Percentiles rank a stretch among this genome's conserved stretches.
Conservation (phyloP, 2,888 invertebrate genomes). For the Ectobius pallidus region DNA sequence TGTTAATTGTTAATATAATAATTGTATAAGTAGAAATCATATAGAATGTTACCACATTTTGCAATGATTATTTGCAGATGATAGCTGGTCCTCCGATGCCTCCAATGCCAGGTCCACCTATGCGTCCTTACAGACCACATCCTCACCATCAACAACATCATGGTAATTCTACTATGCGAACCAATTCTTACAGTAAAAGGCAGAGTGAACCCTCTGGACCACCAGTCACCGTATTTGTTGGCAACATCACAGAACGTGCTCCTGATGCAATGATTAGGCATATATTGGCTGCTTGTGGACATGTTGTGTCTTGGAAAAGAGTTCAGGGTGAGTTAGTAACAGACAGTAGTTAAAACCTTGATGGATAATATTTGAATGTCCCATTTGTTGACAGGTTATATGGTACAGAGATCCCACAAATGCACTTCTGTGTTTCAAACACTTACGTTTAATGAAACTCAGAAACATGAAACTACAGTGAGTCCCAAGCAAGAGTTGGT, state of each 20-base stretch:
- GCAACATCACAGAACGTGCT: slow-evolving; percentile 93
- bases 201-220: slow-evolving; percentile 64
- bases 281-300: slow-evolving; percentile 91
- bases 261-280: slow-evolving; percentile 95
- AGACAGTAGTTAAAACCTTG: no score
- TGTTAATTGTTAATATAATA: no score
- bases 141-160: slow-evolving; percentile 29
- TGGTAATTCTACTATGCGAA: slow-evolving; percentile 47
- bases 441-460: no score
- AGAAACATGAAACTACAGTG: no score
- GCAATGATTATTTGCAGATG: slow-evolving; percentile 55
- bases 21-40: no score
- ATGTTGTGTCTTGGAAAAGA: slow-evolving; percentile 95
- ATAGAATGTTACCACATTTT: no score
- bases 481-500: no score
- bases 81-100: slow-evolving; percentile 59
- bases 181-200: slow-evolving; percentile 52
- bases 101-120: slow-evolving; percentile 50
- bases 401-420: no score
- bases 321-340: slow-evolving; percentile 76
- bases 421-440: no score
- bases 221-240: slow-evolving; percentile 96
- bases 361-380: no score
- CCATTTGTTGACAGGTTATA: no score
- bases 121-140: slow-evolving; percentile 46